Conservation (phyloP, 2,113 vertebrate species). For the Pavo muticus region DNA sequence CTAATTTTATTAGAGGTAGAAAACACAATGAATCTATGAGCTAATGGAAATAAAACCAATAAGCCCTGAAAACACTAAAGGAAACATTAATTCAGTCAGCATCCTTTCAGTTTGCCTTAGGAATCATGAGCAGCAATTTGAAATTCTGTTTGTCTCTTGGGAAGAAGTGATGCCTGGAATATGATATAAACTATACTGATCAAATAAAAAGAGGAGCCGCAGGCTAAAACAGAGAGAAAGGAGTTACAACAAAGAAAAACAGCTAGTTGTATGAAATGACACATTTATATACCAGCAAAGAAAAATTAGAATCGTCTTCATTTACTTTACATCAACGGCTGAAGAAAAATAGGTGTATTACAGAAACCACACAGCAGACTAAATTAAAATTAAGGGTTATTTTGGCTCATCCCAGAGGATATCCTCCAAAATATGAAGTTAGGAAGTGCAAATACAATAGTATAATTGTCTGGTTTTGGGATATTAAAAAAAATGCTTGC, state of each 20-base stretch:
- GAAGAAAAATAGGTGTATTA: slow-evolving; percentile 73
- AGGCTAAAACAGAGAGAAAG: slow-evolving; percentile 79
- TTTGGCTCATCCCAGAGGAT: slow-evolving; percentile 49
- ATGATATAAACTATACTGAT: slow-evolving; percentile 84
- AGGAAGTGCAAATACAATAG: not conserved
- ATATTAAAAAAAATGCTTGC: not conserved
- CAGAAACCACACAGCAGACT: slow-evolving; percentile 45
- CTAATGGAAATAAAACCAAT: slow-evolving; percentile 79
- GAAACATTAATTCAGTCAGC: slow-evolving; percentile 79
- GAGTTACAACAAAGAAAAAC: slow-evolving; percentile 84
- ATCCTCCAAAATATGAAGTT: not conserved
- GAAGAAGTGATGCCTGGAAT: slow-evolving; percentile 79
- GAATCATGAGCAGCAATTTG: slow-evolving; percentile 79
- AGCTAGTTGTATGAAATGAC: slow-evolving; percentile 80
- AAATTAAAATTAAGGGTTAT: slow-evolving; percentile 63
- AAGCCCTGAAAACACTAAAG: slow-evolving; percentile 69
- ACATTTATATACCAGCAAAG: slow-evolving; percentile 78
- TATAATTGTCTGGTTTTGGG: slow-evolving; percentile 14
- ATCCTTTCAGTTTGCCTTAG: slow-evolving; percentile 76
- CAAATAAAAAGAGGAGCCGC: slow-evolving; percentile 81
- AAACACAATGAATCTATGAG: slow-evolving; percentile 57
- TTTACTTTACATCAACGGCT: slow-evolving; percentile 68
- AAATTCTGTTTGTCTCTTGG: slow-evolving; percentile 80
- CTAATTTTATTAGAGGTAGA: slow-evolving; percentile 49
- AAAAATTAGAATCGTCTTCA: slow-evolving; percentile 77